Evolutionary conservation across 1,140 invertebrate genomes (phyloP).

Genomic region (Caenorhabditis brenneri): DNA sequence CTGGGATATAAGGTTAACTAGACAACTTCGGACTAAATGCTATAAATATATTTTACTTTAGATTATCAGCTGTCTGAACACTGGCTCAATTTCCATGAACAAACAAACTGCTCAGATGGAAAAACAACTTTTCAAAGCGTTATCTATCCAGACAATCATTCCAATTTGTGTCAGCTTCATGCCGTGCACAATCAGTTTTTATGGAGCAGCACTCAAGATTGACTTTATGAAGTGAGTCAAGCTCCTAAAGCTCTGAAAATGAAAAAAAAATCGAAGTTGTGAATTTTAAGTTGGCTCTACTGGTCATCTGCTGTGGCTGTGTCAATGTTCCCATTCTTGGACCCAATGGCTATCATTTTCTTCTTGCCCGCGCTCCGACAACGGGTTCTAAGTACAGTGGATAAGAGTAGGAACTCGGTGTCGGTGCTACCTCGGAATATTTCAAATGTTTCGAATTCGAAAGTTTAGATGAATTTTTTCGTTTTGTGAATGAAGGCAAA

Average conservation of each 20-base stretch:
- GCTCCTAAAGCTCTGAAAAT: too few relatives aligned
- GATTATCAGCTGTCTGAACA: neutral
- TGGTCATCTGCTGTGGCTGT: neutral
- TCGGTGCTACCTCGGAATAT: neutral
- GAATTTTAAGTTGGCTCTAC: neutral
- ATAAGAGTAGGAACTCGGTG: neutral
- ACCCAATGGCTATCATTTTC: conserved; percentile 2
- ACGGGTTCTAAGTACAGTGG: neutral
- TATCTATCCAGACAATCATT: neutral
- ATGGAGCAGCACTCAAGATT: neutral
- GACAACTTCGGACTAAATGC: too few relatives aligned
- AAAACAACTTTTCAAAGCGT: neutral
- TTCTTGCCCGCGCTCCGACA: neutral
- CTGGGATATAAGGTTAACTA: neutral
- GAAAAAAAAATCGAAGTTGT: too few relatives aligned
- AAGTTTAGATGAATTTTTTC: too few relatives aligned
- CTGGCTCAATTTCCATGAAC: neutral
- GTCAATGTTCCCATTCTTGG: conserved; percentile 10
- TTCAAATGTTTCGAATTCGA: neutral
- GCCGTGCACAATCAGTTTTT: neutral
- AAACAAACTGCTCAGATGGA: neutral
- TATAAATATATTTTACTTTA: too few relatives aligned
- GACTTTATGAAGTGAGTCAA: neutral
- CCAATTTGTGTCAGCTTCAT: neutral
- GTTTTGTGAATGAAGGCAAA: too few relatives aligned